Evolutionary conservation across 1,140 invertebrate genomes (phyloP).

Genomic region (Nephotettix cincticeps): DNA sequence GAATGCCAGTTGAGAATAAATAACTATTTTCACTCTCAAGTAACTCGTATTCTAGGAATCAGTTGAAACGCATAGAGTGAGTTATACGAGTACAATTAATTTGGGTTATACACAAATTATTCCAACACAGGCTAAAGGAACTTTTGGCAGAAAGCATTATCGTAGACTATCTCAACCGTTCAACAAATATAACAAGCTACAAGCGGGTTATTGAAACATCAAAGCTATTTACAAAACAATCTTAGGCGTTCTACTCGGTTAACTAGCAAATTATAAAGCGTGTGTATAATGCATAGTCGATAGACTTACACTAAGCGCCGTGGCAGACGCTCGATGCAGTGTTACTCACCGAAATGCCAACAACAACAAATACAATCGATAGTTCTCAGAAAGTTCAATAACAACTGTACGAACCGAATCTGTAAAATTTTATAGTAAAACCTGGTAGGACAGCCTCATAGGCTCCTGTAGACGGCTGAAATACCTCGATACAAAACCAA

Average conservation of each 20-base stretch:
- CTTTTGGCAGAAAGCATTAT: too few relatives aligned
- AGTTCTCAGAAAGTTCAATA: background rate
- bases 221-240: constrained; percentile 8
- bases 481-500: constrained; percentile 3
- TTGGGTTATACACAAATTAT: too few relatives aligned
- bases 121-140: too few relatives aligned
- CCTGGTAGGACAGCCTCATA: background rate
- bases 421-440: background rate
- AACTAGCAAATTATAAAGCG: constrained; percentile 5
- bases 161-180: background rate
- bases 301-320: background rate
- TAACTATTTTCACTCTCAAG: too few relatives aligned
- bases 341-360: background rate
- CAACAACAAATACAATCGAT: constrained; percentile 4
- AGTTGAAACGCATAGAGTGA: too few relatives aligned
- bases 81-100: too few relatives aligned
- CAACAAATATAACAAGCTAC: background rate
- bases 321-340: background rate
- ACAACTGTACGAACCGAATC: background rate
- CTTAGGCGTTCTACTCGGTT: background rate
- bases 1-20: too few relatives aligned
- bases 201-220: background rate
- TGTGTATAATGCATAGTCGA: background rate
- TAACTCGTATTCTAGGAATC: too few relatives aligned
- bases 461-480: background rate